These are phyloP conservation scores for Druceiella hillmani DNA, from an alignment of 2,888 invertebrate genomes.

Conservation along the genomic window DNA sequence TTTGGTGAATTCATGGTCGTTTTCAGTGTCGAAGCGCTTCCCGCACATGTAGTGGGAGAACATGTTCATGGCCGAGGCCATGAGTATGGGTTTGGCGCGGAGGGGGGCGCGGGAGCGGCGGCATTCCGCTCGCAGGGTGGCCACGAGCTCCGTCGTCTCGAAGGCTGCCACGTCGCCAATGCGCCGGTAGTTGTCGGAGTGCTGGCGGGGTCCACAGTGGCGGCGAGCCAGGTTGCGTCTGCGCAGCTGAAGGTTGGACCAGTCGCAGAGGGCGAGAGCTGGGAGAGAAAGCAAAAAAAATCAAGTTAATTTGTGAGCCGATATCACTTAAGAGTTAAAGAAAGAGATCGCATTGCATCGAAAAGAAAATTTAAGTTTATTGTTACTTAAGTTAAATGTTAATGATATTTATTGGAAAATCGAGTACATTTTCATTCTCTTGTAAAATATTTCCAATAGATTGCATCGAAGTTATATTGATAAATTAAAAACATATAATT, in stretches of 20 bases:
- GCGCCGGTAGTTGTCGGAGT: conserved; percentile 64
- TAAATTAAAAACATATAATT: too few species aligned
- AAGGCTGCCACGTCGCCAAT: conserved; percentile 66
- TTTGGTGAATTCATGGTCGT: conserved; percentile 59
- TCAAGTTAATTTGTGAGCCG: conserved; percentile 8
- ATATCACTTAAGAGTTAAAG: too few species aligned
- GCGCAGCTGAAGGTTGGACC: conserved; percentile 77
- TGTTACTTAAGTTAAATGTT: too few species aligned
- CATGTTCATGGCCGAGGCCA: conserved; percentile 76
- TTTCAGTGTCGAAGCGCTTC: conserved; percentile 62
- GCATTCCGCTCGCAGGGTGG: conserved; percentile 46
- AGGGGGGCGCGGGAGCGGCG: conserved; percentile 36
- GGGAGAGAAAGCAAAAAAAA: conserved; percentile 34
- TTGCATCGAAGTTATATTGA: too few species aligned
- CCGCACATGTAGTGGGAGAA: conserved; percentile 85
- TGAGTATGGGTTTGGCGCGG: conserved; percentile 65
- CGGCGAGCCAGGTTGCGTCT: conserved; percentile 71
- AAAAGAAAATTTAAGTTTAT: too few species aligned
- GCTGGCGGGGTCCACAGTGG: conserved; percentile 75
- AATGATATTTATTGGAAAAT: too few species aligned
- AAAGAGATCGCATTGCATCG: too few species aligned
- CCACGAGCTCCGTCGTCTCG: conserved; percentile 59
- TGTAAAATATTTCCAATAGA: too few species aligned
- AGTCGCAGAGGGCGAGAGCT: conserved; percentile 85
- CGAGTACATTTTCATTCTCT: too few species aligned